Base-by-base conservation (phyloP, 2,888 invertebrate species). In the Ichneumoninae sp. region DNA sequence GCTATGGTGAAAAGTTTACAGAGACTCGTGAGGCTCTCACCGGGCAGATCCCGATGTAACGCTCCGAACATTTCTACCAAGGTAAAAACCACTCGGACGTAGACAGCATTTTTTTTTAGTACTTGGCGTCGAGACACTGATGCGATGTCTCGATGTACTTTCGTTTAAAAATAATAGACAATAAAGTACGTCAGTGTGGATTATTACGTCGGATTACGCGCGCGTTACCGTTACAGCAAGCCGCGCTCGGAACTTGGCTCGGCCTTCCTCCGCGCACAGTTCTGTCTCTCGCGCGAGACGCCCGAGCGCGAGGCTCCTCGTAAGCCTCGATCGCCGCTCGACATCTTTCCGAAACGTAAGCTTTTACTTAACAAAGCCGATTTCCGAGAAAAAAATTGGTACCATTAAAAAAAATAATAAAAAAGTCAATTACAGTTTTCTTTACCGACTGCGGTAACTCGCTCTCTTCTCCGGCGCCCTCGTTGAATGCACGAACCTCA, bases 161-260 rank as follows among this genome's bases (percentile, higher is more conserved):
- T 16, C 40, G 40, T 40, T 71, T 71, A 54, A 63, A 71, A 79
- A 70, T 79, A 79, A 70, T 70, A 63, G 40, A 79, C 19, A 19
- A 36, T 47, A 52, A 78, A 68, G 73, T 68, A 68, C 83, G 78
- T 73, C 73, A 78, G 40, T 68, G 78, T 50, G 60, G 78, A 73
- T 83, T 44, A 68, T 73, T 77, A 77, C 82, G 82, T 73, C 66
- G 76, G 57, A 77, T 82, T 66, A 77, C 71, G 66, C 76, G 68
- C 68, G 71, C 77, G 73, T 73, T 65, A 70, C 76, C 82, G 82
- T 66, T 71, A 70, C 70, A 47, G 22, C 74, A 19, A 63, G 71
- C 70, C 13, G 76, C 70, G 57, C 71, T 71, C 77, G 82, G 57
- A 82, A 78, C 47, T 82, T 82, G 82, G 82, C 82, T 60, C 71